Evolutionary conservation across 2,888 invertebrate species (phyloP).

Genomic region (Caenorhabditis sinica): DNA sequence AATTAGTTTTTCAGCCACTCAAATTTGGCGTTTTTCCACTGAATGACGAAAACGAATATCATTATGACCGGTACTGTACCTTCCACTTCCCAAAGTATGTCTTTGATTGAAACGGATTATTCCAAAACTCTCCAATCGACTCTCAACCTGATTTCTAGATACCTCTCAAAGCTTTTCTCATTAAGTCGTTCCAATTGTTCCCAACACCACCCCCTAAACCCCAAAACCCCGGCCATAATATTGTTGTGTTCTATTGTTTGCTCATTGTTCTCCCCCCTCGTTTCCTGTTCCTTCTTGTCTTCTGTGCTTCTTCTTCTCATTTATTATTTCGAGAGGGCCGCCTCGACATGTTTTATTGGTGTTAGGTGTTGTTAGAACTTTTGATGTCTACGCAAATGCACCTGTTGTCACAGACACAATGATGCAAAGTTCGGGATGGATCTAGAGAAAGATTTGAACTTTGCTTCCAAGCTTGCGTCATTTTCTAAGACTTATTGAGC

Average conservation of each 20-base stretch:
- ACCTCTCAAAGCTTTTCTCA: not conserved
- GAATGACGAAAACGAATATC: too few relatives aligned
- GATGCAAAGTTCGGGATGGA: not conserved
- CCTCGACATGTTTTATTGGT: conserved; percentile 20
- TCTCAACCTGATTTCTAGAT: not conserved
- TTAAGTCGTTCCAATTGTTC: not conserved
- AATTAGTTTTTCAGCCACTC: too few relatives aligned
- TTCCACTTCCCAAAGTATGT: too few relatives aligned
- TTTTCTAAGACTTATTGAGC: too few relatives aligned
- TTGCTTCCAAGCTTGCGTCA: too few relatives aligned
- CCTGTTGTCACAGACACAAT: conserved; percentile 1
- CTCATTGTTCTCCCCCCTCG: conserved; percentile 25
- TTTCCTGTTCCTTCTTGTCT: conserved; percentile 10
- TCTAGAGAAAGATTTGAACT: not conserved
- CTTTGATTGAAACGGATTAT: too few relatives aligned
- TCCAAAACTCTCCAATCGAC: too few relatives aligned
- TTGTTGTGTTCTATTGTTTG: conserved; percentile 31
- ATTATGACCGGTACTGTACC: too few relatives aligned
- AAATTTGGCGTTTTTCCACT: too few relatives aligned
- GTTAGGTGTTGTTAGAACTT: conserved; percentile 39
- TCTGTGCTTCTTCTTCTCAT: conserved; percentile 8
- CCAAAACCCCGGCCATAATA: not conserved
- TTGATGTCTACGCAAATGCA: conserved; percentile 10
- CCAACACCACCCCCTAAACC: too few relatives aligned
- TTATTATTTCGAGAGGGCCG: conserved; percentile 13